Percentiles rank a stretch among this genome's conserved stretches.
phyloP scores from a whole-genome alignment of 1,140 invertebrate species.

The Cotesia glomerata region DNA sequence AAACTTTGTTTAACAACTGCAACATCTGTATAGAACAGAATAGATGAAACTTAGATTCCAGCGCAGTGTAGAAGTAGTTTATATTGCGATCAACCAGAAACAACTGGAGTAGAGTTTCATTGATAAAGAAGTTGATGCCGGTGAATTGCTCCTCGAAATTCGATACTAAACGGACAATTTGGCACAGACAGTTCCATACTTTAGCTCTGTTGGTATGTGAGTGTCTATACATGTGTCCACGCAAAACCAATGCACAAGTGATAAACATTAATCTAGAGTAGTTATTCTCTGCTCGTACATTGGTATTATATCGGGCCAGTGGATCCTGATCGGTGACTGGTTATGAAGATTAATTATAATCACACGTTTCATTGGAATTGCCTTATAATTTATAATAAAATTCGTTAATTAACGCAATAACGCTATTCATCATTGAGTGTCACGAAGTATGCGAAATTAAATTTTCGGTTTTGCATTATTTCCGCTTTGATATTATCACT shows the following conservation, averaged over 20 bases:
- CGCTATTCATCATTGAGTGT: too few relatives aligned
- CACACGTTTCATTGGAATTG: neutral
- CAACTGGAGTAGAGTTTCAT: neutral
- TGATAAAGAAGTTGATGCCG: neutral
- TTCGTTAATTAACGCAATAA: too few relatives aligned
- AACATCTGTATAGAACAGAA: too few relatives aligned
- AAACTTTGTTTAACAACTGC: too few relatives aligned
- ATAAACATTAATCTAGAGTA: neutral
- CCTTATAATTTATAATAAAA: neutral
- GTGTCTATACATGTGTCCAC: too few relatives aligned
- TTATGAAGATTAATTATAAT: constrained; percentile 5
- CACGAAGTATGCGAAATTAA: too few relatives aligned
- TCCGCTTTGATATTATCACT: too few relatives aligned
- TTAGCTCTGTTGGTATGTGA: too few relatives aligned
- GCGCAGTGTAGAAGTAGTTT: too few relatives aligned
- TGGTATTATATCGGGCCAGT: neutral
- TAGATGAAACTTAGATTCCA: too few relatives aligned
- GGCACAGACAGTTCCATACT: neutral
- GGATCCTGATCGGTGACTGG: neutral
- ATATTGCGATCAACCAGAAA: too few relatives aligned
- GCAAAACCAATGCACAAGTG: neutral
- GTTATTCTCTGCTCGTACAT: neutral
- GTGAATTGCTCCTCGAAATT: neutral
- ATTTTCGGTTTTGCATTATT: too few relatives aligned
- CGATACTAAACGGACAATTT: neutral